Percentiles rank a stretch among this genome's conserved stretches.
Conservation (phyloP, 2,888 invertebrate genomes). For the Apotomis betuletana region DNA sequence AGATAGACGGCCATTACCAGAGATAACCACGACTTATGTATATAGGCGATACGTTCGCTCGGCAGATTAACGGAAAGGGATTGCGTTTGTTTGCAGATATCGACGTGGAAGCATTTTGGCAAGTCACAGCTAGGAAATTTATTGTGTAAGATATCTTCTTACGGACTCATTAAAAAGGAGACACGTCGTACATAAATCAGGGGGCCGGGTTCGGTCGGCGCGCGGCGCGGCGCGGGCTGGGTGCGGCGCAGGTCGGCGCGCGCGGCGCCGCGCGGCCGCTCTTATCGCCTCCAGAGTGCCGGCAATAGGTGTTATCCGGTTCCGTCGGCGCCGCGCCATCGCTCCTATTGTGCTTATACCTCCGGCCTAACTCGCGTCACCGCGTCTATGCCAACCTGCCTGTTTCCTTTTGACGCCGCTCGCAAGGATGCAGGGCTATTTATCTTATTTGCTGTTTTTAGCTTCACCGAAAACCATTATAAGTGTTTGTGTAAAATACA, state of each 20-base stretch:
- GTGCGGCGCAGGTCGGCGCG: conserved; percentile 48
- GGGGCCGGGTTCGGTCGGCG: conserved; percentile 58
- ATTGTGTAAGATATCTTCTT: conserved; percentile 82
- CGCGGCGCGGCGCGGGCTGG: conserved; percentile 43
- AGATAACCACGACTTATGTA: conserved; percentile 78
- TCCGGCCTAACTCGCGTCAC: conserved; percentile 30
- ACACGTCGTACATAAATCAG: conserved; percentile 83
- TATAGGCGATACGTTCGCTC: conserved; percentile 76
- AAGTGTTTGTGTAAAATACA: neutral
- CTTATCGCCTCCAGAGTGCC: conserved; percentile 75
- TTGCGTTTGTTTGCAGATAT: conserved; percentile 80
- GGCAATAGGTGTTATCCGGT: conserved; percentile 84
- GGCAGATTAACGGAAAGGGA: conserved; percentile 79
- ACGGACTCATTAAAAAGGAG: conserved; percentile 83
- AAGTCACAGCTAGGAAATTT: conserved; percentile 77
- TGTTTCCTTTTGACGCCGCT: conserved; percentile 46
- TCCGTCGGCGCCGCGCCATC: conserved; percentile 72
- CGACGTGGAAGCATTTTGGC: conserved; percentile 77
- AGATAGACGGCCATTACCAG: conserved; percentile 82
- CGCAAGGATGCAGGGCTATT: neutral
- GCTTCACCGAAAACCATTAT: neutral
- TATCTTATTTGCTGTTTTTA: neutral
- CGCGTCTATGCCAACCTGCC: conserved; percentile 9
- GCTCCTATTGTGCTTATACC: conserved; percentile 59
- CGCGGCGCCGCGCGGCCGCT: conserved; percentile 55